phyloP scores from a whole-genome alignment of 1,140 invertebrate genomes.

The Drosophila pruinosa region DNA sequence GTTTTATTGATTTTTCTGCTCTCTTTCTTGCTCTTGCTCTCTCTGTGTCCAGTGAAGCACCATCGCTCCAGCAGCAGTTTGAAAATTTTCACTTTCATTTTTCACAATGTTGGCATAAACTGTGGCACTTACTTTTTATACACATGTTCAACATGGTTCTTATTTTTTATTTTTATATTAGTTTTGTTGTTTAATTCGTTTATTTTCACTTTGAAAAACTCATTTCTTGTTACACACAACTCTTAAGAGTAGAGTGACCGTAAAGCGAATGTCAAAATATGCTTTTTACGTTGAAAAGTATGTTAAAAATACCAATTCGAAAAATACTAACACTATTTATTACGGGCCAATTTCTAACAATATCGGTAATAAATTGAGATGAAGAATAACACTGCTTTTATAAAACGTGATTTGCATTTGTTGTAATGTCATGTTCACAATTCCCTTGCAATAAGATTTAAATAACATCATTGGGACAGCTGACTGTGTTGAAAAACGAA shows the following conservation, averaged over 20 bases:
- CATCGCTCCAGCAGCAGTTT: conserved; percentile 16
- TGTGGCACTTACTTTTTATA: conserved; percentile 32
- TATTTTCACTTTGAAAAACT: conserved; percentile 36
- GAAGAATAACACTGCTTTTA: background rate
- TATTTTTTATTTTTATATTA: conserved; percentile 9
- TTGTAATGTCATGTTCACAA: too few relatives aligned
- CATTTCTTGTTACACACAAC: conserved; percentile 26
- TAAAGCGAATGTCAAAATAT: background rate
- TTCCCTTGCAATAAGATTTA: background rate
- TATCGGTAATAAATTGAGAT: too few relatives aligned
- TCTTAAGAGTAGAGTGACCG: conserved; percentile 5
- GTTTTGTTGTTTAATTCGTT: conserved; percentile 19
- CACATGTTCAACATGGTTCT: conserved; percentile 27
- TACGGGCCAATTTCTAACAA: too few relatives aligned
- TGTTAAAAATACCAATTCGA: background rate
- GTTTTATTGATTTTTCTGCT: conserved; percentile 68
- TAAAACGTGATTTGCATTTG: too few relatives aligned
- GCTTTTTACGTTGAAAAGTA: background rate
- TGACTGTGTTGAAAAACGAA: conserved; percentile 13
- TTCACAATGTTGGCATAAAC: background rate
- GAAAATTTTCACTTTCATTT: conserved; percentile 56
- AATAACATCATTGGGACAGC: background rate
- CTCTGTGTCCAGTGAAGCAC: conserved; percentile 42
- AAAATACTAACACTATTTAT: background rate
- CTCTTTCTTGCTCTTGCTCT: conserved; percentile 22